Evolutionary conservation across 2,797 vertebrate species (phyloP), one percentile per base, ranked within the genome.

Genomic region (Sarcoramphus papa): DNA sequence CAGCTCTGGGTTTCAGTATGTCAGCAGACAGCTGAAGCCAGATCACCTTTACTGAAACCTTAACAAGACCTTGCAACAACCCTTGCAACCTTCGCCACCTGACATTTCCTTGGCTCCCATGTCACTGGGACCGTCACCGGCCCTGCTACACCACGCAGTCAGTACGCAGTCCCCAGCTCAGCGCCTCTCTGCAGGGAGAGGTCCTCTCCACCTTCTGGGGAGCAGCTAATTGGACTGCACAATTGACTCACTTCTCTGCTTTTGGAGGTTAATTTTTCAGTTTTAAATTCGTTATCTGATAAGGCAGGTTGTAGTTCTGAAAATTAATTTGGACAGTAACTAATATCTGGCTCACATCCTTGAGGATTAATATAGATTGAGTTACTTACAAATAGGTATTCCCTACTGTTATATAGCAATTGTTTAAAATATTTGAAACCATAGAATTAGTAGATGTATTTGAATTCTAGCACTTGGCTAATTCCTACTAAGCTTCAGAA

Each of bases 371-470:
- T 63, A 19, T 30, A 70, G 68, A 65, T 35, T 50, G 64, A 92
- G 68, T 87, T 90, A 70, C 45, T 80, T 87, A 87, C 16, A 85
- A 91, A 69, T 78, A 82, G 70, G 35, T 85, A 85, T 91, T 95
- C 88, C 70, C 80, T 82, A 35, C 56, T 37, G 75, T 64, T 85
- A 33, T 6, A 54, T 21, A 69, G 40, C 28, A 60, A 27, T 85
- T 59, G 54, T 56, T 85, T 91, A 69, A 93, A 69, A 64, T 69
- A 68, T 31, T 77, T 74, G 53, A 92, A 91, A 85, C 21, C 21
- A 57, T 28, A 48, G 43, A 67, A 20, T 77, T 53, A 82, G 60
- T 8, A 30, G 41, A 40, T 47, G 3, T 25, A 14, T 74, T 88
- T 74, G 28, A 79, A 35, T 86, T 67, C 24, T 47, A 65, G 12